Percentiles rank a stretch among this genome's conserved stretches.
Evolutionary conservation across 2,888 invertebrate genomes (phyloP).

Genomic region (Endotricha flammealis): DNA sequence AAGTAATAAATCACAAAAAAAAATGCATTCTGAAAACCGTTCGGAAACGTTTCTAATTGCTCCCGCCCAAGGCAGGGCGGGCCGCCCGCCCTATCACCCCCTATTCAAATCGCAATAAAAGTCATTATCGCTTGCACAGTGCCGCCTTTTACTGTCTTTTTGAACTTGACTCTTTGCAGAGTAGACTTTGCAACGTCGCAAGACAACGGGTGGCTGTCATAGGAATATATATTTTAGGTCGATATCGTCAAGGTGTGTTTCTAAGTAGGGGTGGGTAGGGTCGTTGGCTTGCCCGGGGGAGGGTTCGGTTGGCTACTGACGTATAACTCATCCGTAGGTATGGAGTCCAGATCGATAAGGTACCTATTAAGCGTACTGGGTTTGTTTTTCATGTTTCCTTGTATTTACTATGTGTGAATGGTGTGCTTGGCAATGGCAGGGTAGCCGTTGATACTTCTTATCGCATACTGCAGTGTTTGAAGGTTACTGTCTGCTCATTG

Average conservation of each 20-base stretch:
- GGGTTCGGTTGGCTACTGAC: constrained; percentile 42
- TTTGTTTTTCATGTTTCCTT: constrained; percentile 40
- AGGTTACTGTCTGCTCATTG: no score
- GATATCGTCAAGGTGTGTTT: constrained; percentile 9
- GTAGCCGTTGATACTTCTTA: constrained; percentile 39
- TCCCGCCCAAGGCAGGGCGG: constrained; percentile 65
- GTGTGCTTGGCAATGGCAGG: no score
- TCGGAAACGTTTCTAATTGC: constrained; percentile 60
- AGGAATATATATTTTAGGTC: constrained; percentile 29
- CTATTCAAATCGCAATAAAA: constrained; percentile 37
- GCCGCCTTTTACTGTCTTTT: constrained; percentile 53
- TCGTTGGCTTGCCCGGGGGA: constrained; percentile 47
- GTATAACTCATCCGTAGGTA: constrained; percentile 71
- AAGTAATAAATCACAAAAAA: constrained; percentile 43
- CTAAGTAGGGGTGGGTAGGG: constrained; percentile 30
- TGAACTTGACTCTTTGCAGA: constrained; percentile 48
- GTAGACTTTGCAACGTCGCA: constrained; percentile 67
- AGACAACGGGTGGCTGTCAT: constrained; percentile 44
- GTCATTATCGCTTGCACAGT: constrained; percentile 45
- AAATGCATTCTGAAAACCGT: constrained; percentile 58
- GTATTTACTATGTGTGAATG: constrained; percentile 8
- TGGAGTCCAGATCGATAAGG: constrained; percentile 59
- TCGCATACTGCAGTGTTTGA: neutral
- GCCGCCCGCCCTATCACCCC: constrained; percentile 44
- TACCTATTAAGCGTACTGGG: constrained; percentile 48